A percentile compares a stretch with the other conserved stretches of the same genome.
These are phyloP conservation scores for Podarcis raffonei DNA, from an alignment of 2,113 vertebrate species.

Conservation along the genomic window DNA sequence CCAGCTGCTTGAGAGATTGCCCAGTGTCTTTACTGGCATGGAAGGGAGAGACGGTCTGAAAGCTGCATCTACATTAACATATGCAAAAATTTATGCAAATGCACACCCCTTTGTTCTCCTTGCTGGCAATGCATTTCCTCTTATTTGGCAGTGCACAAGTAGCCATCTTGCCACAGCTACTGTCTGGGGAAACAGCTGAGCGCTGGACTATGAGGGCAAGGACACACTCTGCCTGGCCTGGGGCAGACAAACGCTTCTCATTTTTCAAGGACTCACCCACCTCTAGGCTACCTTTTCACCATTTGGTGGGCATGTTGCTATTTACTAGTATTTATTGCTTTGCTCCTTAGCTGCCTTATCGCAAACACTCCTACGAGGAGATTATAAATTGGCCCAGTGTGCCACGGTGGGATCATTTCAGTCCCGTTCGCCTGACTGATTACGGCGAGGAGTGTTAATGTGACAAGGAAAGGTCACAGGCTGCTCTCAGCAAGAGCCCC, in stretches of 20 bases:
- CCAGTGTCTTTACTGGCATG: too few relatives aligned
- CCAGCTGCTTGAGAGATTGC: neutral
- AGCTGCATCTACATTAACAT: too few relatives aligned
- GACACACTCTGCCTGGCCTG: neutral
- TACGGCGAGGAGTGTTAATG: constrained; percentile 34
- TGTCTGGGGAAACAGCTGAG: too few relatives aligned
- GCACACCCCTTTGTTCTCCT: too few relatives aligned
- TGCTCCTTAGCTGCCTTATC: constrained; percentile 11
- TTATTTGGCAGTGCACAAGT: too few relatives aligned
- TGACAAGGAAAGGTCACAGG: constrained; percentile 53
- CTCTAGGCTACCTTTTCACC: neutral
- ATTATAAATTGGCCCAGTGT: neutral
- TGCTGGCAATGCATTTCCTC: too few relatives aligned
- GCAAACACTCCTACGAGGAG: constrained; percentile 17
- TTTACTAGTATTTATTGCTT: neutral
- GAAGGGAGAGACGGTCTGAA: neutral
- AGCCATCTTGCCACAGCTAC: too few relatives aligned
- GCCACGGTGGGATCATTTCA: neutral
- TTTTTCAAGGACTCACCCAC: neutral
- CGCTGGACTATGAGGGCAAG: too few relatives aligned
- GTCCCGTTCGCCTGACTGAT: neutral
- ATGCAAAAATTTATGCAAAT: too few relatives aligned
- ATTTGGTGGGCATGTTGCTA: neutral
- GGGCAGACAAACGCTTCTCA: neutral
- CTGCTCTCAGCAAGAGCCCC: constrained; percentile 45